Base-by-base conservation (phyloP, 2,888 invertebrate genomes). In the Ceramica pisi region DNA sequence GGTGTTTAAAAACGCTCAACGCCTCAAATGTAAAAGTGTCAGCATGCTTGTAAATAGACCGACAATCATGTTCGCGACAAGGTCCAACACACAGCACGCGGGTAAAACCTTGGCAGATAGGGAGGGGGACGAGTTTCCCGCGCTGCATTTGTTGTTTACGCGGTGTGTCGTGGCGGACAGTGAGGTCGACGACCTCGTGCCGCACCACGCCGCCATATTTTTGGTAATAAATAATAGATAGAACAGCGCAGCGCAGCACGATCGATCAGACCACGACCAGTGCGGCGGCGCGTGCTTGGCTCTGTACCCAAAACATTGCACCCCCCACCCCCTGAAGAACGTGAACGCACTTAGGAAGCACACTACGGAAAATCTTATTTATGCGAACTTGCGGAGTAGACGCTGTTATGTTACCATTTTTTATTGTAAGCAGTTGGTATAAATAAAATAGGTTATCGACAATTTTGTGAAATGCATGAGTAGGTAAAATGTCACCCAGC, bases 211-310 rank as follows among this genome's bases (percentile, higher is more conserved):
- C 92, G 93, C 92, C 92, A 94, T 94, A 94, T 94, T 94, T 93
- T 94, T 90, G 94, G 93, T 94, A 94, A 94, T 94, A 95, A 95
- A 94, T 94, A 94, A 94, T 94, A 93, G 91, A 94, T 93, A 93
- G 91, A 92, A 90, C 91, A 92, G 91, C 93, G 92, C 93, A 92
- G 91, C 91, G 91, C 92, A 91, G 87, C 88, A 88, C 92, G 93
- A 94, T 94, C 94, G 94, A 94, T 94, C 89, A 80, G 83, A 84
- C 88, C 87, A 88, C 85, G 90, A 88, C 86, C 91, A 92, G 90
- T 94, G 94, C 94, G 93, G 86, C 94, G 94, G 92, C 93, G 94
- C 93, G 90, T 82, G 83, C 80, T 83, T 77, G 78, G 76, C 87
- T 86, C 86, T 86, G 86, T 86, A 89, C 87, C 90, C 92, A 92